Base-by-base conservation (phyloP, 2,888 invertebrate genomes). In the Orgyia antiqua region DNA sequence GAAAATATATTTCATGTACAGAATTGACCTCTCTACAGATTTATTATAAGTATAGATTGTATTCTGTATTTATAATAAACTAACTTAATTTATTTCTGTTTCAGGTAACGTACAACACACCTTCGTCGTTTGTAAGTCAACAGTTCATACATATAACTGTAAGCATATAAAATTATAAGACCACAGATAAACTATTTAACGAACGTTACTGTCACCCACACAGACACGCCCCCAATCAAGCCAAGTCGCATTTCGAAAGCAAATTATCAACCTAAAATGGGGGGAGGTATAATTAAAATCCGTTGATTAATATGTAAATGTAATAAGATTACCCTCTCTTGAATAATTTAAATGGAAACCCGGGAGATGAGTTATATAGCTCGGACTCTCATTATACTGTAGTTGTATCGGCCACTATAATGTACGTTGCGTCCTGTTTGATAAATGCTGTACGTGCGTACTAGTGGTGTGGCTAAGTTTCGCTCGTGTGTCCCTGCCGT, bases 271-370 rank as follows among this genome's bases (percentile, higher is more conserved):
- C 73, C 68, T 63, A 64, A 68, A 65, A 70, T 86, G 80, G 83
- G 87, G 88, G 87, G 90, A 91, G 89, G 92, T 92, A 94, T 94
- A 95, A 95, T 95, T 95, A 95, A 94, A 95, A 95, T 94, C 94
- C 94, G 94, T 94, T 95, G 94, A 95, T 95, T 95, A 95, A 95
- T 95, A 95, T 95, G 94, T 94, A 95, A 95, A 95, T 95, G 94
- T 95, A 94, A 95, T 95, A 94, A 94, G 94, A 94, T 94, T 94
- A 94, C 94, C 94, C 93, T 93, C 93, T 92, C 92, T 90, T 92
- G 93, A 93, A 93, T 93, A 93, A 91, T 91, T 88, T 82, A 82
- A 71, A 68, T 69, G 73, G 74, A 71, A 64, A 64, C 68, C 60
- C 43, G 64, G 67, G 76, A 77, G 80, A 79, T 87, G 80, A 79